A percentile compares a stretch with the other conserved stretches of the same genome.
Conservation (phyloP, 1,140 invertebrate species). For the Cephus cinctus region DNA sequence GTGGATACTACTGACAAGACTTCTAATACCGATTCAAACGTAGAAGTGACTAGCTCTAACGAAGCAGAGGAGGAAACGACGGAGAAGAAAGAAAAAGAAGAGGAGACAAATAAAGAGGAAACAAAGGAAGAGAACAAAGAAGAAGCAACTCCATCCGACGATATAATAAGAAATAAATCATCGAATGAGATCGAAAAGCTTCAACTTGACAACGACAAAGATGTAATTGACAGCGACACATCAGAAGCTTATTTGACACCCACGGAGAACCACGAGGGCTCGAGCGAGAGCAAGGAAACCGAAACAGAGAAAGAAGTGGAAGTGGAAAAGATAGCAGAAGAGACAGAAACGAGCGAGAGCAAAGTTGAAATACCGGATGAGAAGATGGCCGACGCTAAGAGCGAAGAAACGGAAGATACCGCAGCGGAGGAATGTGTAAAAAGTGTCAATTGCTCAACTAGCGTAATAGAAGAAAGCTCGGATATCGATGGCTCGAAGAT, state of each 20-base stretch:
- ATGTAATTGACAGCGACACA: constrained; percentile 56
- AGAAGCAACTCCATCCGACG: constrained; percentile 10
- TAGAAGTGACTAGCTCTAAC: too few species aligned
- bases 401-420: constrained; percentile 14
- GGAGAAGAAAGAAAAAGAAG: constrained; percentile 20
- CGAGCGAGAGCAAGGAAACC: constrained; percentile 27
- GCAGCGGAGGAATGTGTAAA: constrained; percentile 25
- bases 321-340: constrained; percentile 11
- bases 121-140: constrained; percentile 9
- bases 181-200: constrained; percentile 29
- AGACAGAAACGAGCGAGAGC: too few species aligned
- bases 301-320: constrained; percentile 14
- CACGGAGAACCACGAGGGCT: constrained; percentile 54
- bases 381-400: constrained; percentile 13
- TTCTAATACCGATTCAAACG: too few species aligned
- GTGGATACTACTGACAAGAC: too few species aligned
- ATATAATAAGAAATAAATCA: constrained; percentile 17
- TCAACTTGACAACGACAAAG: constrained; percentile 35
- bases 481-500: too few species aligned
- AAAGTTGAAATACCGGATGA: too few species aligned
- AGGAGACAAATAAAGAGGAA: constrained; percentile 13
- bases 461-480: constrained; percentile 36
- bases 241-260: constrained; percentile 64
- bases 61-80: too few species aligned
- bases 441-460: constrained; percentile 51